Evolutionary conservation across 2,888 invertebrate species (phyloP).

Genomic region (Tromatobia lineatoria): DNA sequence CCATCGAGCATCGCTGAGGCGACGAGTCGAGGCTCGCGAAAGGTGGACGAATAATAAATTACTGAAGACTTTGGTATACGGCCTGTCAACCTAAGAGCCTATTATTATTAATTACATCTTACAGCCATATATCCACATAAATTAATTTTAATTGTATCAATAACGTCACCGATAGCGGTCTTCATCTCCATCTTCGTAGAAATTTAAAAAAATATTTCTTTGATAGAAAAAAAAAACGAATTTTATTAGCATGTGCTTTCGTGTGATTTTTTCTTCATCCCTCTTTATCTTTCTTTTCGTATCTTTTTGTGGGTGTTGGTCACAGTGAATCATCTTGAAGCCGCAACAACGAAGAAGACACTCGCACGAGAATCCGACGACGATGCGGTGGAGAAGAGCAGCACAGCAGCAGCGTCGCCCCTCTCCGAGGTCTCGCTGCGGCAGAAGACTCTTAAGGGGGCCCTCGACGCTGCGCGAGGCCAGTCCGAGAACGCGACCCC

Average conservation of each 20-base stretch:
- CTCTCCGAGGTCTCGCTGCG: constrained; percentile 61
- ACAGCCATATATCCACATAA: not conserved
- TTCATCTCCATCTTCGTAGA: too few relatives aligned
- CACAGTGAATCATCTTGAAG: constrained; percentile 59
- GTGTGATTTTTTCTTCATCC: constrained; percentile 11
- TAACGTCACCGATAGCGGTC: constrained; percentile 11
- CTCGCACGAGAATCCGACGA: constrained; percentile 13
- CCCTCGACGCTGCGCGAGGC: constrained; percentile 83
- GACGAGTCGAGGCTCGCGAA: constrained; percentile 18
- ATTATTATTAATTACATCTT: constrained; percentile 42
- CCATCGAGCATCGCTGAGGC: constrained; percentile 42
- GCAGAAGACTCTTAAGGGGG: constrained; percentile 84
- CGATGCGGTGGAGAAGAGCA: constrained; percentile 54
- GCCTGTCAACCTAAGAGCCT: constrained; percentile 52
- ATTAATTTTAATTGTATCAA: constrained; percentile 35
- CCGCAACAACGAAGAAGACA: constrained; percentile 46
- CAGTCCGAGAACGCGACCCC: constrained; percentile 85
- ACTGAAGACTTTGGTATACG: constrained; percentile 53
- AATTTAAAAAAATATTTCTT: too few relatives aligned
- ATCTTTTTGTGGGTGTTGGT: constrained; percentile 66
- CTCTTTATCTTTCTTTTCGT: constrained; percentile 55
- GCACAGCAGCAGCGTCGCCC: constrained; percentile 48
- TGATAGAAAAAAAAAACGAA: not conserved
- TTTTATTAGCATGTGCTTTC: not conserved
- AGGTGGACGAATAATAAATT: constrained; percentile 60